Evolutionary conservation across 2,113 vertebrate genomes (phyloP), one percentile per base, ranked within the genome.

Genomic region (Agelaius phoeniceus): DNA sequence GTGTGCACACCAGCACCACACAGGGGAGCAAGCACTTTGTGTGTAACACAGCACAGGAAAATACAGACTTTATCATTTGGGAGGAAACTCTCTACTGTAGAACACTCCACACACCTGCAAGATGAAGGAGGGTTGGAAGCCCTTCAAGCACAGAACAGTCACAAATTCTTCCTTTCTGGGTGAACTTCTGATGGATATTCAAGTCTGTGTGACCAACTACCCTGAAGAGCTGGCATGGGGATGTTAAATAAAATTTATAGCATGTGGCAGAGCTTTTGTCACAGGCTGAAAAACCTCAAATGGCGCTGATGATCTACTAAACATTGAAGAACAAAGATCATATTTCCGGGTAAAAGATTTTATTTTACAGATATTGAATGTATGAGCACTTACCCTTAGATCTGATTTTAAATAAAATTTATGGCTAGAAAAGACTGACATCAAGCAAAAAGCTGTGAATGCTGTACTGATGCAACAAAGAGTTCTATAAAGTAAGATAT

Each of bases 181-280:
- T 49, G 57, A 75, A 65, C 15, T 90, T 90, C 9, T 63, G 33
- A 93, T 78, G 21, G 33, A 88, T 71, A 77, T 77, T 92, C 75
- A 80, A 54, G 67, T 39, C 35, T 2, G 2, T 43, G 61, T 37
- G 83, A 74, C 65, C 65, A 90, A 14, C 78, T 63, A 76, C 59
- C 20, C 79, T 31, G 21, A 94, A 86, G 30, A 83, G 35, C 20
- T 49, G 33, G 52, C 51, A 43, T 69, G 63, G 10, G 5, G 10
- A 58, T 65, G 20, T 46, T 86, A 71, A 85, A 95, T 67, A 94
- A 95, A 96, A 86, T 78, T 61, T 72, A 78, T 37, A 75, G 52
- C 12, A 54, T 19, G 52, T 58, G 51, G 19, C 13, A 69, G 57
- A 88, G 67, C 37, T 90, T 76, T 67, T 74, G 75, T 71, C 43